phyloP scores from a whole-genome alignment of 2,797 vertebrate genomes.

The Helarctos malayanus region DNA sequence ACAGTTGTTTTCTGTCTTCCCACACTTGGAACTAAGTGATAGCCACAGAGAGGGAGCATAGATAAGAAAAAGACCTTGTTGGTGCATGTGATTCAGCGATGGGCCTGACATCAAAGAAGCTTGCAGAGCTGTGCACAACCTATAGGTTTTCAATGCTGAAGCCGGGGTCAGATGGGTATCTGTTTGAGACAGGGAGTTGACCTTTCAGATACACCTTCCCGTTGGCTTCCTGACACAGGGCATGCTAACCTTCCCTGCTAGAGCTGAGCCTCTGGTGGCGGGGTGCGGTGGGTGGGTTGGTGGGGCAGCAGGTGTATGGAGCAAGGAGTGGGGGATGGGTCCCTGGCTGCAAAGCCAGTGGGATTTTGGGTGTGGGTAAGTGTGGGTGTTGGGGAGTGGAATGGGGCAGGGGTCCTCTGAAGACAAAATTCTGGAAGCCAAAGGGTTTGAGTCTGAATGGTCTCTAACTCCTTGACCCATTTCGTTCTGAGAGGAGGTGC shows the following conservation, averaged over 20 bases:
- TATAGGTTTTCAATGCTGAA: not conserved
- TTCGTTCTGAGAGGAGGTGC: not conserved
- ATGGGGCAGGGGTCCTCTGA: not conserved
- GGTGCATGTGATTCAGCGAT: not conserved
- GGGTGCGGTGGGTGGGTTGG: not conserved
- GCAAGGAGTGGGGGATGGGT: not conserved
- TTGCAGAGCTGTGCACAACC: not conserved
- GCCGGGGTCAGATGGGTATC: not conserved
- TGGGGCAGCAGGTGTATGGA: not conserved
- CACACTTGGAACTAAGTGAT: not conserved
- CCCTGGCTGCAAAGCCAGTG: not conserved
- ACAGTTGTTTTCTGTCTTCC: not conserved
- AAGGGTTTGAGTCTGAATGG: not conserved
- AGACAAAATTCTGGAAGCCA: conserved; percentile 23
- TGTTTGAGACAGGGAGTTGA: conserved; percentile 9
- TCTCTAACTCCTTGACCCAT: not conserved
- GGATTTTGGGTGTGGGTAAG: not conserved
- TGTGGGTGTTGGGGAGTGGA: not conserved
- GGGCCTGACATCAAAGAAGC: not conserved
- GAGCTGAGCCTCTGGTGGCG: not conserved
- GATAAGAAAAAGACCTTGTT: not conserved
- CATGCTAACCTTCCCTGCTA: not conserved
- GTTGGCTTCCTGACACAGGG: not conserved
- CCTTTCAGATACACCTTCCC: not conserved
- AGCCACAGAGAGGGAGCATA: not conserved